phyloP scores from a whole-genome alignment of 1,140 invertebrate species.

The Mamestra configurata region DNA sequence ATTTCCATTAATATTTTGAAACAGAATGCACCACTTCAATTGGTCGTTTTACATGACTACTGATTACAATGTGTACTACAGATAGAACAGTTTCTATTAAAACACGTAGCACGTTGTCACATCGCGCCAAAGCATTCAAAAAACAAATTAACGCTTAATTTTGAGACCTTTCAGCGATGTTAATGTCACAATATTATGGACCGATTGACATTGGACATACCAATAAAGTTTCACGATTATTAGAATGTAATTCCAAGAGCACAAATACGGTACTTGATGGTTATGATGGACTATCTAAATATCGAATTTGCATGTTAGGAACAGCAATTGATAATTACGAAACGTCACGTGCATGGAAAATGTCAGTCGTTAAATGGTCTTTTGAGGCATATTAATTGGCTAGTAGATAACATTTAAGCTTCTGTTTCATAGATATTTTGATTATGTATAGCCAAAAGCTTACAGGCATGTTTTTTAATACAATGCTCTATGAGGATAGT shows the following conservation, averaged over 20 bases:
- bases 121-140: not conserved
- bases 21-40: no score
- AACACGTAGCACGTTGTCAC: no score
- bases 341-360: constrained; percentile 5
- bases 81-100: no score
- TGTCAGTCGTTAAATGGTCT: constrained; percentile 16
- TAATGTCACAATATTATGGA: constrained; percentile 4
- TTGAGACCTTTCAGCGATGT: not conserved
- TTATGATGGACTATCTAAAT: constrained; percentile 2
- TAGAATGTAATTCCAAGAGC: not conserved
- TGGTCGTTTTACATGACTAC: no score
- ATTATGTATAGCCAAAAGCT: not conserved
- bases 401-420: not conserved
- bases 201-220: constrained; percentile 12
- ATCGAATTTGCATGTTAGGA: not conserved
- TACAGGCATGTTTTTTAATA: no score
- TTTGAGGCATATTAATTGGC: not conserved
- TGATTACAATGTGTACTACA: no score
- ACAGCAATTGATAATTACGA: not conserved
- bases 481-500: no score
- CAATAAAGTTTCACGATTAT: constrained; percentile 11
- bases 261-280: constrained; percentile 28
- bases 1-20: no score
- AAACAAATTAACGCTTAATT: not conserved
- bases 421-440: not conserved